Conservation (phyloP, 2,797 vertebrate species). For the Rhyacichthys aspro region DNA sequence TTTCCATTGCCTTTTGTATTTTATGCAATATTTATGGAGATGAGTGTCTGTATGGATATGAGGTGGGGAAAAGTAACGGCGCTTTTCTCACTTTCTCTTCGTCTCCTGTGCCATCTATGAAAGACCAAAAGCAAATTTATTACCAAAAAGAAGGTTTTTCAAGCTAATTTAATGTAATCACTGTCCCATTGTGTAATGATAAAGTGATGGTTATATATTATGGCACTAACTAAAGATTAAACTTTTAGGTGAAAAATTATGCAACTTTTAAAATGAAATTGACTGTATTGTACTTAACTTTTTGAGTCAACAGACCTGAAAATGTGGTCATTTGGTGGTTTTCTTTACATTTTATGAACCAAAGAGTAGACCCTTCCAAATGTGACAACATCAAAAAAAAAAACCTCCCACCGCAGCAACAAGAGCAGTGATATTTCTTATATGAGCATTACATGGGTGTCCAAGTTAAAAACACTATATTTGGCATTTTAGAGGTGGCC, state of each 20-base stretch:
- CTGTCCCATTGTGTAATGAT: neutral
- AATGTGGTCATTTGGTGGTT: too few relatives aligned
- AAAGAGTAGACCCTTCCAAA: too few relatives aligned
- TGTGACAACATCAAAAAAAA: too few relatives aligned
- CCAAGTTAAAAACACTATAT: too few relatives aligned
- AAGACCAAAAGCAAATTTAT: neutral
- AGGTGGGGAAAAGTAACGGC: neutral
- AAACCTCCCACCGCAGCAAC: too few relatives aligned
- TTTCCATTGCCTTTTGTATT: neutral
- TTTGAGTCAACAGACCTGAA: too few relatives aligned
- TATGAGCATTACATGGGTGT: too few relatives aligned
- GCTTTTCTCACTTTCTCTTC: neutral
- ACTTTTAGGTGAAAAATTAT: neutral
- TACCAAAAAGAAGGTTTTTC: neutral
- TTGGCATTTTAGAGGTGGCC: too few relatives aligned
- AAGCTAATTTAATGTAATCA: neutral
- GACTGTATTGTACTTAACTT: too few relatives aligned
- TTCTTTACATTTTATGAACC: too few relatives aligned
- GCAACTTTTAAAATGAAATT: neutral
- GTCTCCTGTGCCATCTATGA: neutral
- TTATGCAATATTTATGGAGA: slow-evolving; percentile 15
- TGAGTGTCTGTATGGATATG: neutral
- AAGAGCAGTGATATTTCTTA: too few relatives aligned
- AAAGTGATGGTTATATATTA: slow-evolving; percentile 1
- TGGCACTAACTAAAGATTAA: neutral